Base-by-base conservation (phyloP, 2,888 invertebrate genomes). In the Zelleria hepariella region DNA sequence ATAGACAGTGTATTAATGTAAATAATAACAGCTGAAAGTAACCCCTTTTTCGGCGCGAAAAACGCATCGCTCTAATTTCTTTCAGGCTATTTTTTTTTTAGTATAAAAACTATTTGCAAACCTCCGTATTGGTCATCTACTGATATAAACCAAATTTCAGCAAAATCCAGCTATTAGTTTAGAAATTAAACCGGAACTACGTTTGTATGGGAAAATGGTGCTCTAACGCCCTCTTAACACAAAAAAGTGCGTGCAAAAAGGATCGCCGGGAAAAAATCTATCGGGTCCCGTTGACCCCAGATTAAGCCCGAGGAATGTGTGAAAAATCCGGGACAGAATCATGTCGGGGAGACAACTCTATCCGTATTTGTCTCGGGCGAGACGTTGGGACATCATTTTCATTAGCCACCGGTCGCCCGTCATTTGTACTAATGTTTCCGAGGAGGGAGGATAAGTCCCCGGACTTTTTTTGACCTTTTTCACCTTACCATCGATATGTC, bases 381-480 rank as follows among this genome's bases (percentile, higher is more conserved):
- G 58, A 58, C 51, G 58, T 53, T 6, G 42, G 53, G 53, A 58
- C 58, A 58, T 58, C 58, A 58, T 52, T 58, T 58, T 58, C 58
- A 58, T 58, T 58, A 58, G 53, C 58, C 53, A 10, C 42, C 32
- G 8, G 53, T 42, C 32, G 20, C 23, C 10, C 32, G 24, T 23
- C 58, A 53, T 58, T 58, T 58, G 52, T 58, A 58, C 58, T 53
- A 58, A 58, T 58, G 58, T 58, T 20, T 5, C 47, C 57, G 21
- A 47, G 48, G 15, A 47, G 57, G 47, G 42, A 25, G 57, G 57
- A 24, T 48, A 23, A 24, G 48, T 47, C 47, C 18, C 55, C 26
- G 54, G 54, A 26, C n/a, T n/a, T 42, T 54, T 54, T 54, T 54
- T 15, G 51, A 51, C 51, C 51, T 51, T 51, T 51, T 23, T 51